Percentiles rank a stretch among this genome's conserved stretches.
These are phyloP conservation scores for Malurus elegans DNA, from an alignment of 2,113 vertebrate species.

Conservation along the genomic window DNA sequence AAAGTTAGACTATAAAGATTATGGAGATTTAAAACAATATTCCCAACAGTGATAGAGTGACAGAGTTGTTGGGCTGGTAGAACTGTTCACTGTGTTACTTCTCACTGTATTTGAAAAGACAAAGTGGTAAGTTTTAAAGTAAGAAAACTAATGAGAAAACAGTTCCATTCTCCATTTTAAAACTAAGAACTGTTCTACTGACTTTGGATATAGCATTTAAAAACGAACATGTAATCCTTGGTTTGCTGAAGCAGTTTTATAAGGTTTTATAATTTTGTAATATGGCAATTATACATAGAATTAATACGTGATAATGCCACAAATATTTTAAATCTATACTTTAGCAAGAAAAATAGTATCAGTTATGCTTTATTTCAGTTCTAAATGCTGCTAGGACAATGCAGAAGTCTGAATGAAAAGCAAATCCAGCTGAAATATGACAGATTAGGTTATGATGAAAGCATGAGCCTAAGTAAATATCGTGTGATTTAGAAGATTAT, in stretches of 20 bases:
- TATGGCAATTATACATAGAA: not conserved
- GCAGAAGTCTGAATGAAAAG: not conserved
- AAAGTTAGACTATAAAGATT: not conserved
- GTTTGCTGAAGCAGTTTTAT: not conserved
- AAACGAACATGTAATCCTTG: not conserved
- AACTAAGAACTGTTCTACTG: not conserved
- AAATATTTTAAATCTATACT: not conserved
- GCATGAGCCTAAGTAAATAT: not conserved
- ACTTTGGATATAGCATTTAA: not conserved
- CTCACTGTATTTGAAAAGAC: not conserved
- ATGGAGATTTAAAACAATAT: not conserved
- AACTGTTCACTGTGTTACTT: not conserved
- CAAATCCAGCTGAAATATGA: not conserved
- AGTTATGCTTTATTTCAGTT: not conserved
- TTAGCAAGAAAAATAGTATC: not conserved
- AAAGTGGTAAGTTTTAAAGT: not conserved
- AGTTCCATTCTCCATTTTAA: not conserved
- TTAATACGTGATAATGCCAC: not conserved
- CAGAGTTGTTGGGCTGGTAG: not conserved
- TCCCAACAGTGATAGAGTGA: not conserved
- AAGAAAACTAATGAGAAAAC: not conserved
- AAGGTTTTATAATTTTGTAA: not conserved
- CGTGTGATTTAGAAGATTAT: not conserved
- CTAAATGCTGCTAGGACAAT: not conserved
- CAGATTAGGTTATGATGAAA: slow-evolving; percentile 27